phyloP scores from a whole-genome alignment of 2,888 invertebrate genomes.

The Watsonalla binaria region DNA sequence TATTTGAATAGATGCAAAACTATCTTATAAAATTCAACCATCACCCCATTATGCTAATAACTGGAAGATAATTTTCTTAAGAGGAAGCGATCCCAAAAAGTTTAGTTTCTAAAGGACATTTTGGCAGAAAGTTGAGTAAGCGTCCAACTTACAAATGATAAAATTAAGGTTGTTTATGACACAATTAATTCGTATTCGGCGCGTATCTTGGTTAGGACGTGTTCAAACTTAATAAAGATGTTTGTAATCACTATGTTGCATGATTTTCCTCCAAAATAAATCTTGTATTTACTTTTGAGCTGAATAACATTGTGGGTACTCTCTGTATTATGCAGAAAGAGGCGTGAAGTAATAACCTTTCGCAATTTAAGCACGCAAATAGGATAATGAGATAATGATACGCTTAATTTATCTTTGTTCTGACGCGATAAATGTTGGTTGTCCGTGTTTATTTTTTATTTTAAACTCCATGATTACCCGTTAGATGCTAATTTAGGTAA shows the following conservation, averaged over 20 bases:
- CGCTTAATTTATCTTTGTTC: not conserved
- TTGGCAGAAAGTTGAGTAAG: not conserved
- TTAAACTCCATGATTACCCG: not conserved
- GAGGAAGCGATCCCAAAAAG: not conserved
- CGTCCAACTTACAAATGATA: conserved; percentile 4
- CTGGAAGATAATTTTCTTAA: too few relatives aligned
- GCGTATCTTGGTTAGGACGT: conserved; percentile 29
- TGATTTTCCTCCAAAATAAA: conserved; percentile 34
- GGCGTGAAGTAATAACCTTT: conserved; percentile 39
- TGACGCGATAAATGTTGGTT: not conserved
- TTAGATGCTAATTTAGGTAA: not conserved
- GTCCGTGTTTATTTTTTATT: not conserved
- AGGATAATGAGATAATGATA: conserved; percentile 11
- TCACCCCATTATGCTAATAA: too few relatives aligned
- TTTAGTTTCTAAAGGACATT: not conserved
- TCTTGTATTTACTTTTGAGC: conserved; percentile 34
- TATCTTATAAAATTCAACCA: too few relatives aligned
- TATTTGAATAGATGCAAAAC: too few relatives aligned
- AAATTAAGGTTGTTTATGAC: conserved; percentile 20
- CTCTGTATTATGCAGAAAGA: conserved; percentile 24
- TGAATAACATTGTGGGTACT: conserved; percentile 28
- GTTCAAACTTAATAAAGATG: conserved; percentile 32
- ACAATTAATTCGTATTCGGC: conserved; percentile 40
- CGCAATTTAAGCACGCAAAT: conserved; percentile 26
- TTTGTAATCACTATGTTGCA: conserved; percentile 41